Evolutionary conservation across 2,797 vertebrate genomes (phyloP).

Genomic region (Hemibagrus guttatus): DNA sequence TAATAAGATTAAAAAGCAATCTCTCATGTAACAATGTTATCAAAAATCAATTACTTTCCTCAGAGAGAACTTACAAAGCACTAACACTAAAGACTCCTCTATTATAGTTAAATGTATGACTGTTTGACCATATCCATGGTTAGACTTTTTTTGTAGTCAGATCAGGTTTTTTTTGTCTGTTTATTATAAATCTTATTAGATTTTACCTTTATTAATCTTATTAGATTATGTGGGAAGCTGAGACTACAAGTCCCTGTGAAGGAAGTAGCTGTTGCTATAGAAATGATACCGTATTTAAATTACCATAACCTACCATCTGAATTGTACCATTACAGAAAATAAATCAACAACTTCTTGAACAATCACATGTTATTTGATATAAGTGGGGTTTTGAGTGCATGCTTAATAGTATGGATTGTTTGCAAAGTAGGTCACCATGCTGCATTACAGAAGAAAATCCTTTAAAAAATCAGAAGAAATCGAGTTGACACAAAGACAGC

Average conservation of each 20-base stretch:
- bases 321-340: neutral
- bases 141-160: too few relatives aligned
- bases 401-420: neutral
- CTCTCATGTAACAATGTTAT: neutral
- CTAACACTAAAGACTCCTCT: neutral
- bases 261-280: neutral
- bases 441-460: neutral
- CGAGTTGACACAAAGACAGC: conserved; percentile 1
- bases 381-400: neutral
- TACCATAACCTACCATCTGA: neutral
- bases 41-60: neutral
- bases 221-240: neutral
- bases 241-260: neutral
- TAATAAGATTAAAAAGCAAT: neutral
- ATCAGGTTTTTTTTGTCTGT: neutral
- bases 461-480: neutral
- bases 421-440: neutral
- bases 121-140: neutral
- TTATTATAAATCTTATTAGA: neutral
- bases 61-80: neutral
- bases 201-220: too few relatives aligned
- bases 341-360: neutral
- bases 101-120: too few relatives aligned
- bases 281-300: neutral
- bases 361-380: neutral